Evolutionary conservation across 2,888 invertebrate species (phyloP).

Genomic region (Pachydiplax longipennis): DNA sequence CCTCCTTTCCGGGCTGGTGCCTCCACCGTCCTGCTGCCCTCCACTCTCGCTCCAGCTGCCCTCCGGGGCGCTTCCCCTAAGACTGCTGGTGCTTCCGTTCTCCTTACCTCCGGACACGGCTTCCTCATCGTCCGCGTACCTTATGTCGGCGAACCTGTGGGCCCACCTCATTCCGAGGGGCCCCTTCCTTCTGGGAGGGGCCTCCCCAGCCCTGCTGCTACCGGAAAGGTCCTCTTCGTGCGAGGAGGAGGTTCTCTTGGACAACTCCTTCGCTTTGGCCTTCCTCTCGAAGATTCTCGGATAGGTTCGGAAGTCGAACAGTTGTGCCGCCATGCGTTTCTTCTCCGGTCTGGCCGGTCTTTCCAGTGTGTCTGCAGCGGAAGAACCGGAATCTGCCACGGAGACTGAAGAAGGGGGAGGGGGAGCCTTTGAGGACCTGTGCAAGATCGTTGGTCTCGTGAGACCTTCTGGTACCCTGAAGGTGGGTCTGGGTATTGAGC

Average conservation of each 20-base stretch:
- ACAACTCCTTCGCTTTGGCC: conserved; percentile 56
- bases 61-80: conserved; percentile 14
- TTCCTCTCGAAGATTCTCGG: conserved; percentile 70
- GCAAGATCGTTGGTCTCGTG: conserved; percentile 54
- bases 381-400: not conserved
- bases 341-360: conserved; percentile 13
- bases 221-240: not conserved
- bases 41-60: conserved; percentile 51
- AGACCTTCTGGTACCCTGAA: conserved; percentile 64
- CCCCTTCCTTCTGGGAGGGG: conserved; percentile 65
- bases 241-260: conserved; percentile 58
- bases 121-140: conserved; percentile 55
- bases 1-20: conserved; percentile 55
- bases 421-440: conserved; percentile 46
- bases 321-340: conserved; percentile 25
- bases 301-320: conserved; percentile 78
- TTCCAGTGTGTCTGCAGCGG: conserved; percentile 4
- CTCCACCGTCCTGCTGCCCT: conserved; percentile 48
- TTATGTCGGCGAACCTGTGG: conserved; percentile 57
- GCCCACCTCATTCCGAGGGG: conserved; percentile 65
- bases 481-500: conserved; percentile 68
- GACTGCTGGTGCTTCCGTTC: conserved; percentile 27
- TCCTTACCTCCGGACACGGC: not conserved
- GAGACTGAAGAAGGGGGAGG: conserved; percentile 62
- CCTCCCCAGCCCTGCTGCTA: conserved; percentile 57